phyloP scores from a whole-genome alignment of 2,888 invertebrate species.

The Acleris literana region DNA sequence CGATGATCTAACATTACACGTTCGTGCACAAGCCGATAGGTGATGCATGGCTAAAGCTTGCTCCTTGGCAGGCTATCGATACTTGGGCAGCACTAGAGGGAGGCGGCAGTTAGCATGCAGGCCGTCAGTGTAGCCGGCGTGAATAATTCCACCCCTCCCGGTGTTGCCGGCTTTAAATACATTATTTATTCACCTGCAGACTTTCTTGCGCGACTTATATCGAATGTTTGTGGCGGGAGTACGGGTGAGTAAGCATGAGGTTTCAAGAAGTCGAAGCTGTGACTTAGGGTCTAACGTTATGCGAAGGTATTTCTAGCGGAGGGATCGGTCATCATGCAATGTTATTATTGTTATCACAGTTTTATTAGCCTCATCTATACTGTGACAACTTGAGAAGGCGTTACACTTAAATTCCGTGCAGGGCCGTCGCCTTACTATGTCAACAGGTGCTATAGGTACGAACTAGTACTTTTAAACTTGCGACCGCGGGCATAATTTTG shows the following conservation, averaged over 20 bases:
- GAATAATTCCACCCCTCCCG: slow-evolving; percentile 59
- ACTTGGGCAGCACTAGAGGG: slow-evolving; percentile 35
- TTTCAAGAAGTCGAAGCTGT: too few species aligned
- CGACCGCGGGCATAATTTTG: background rate
- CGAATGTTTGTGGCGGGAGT: slow-evolving; percentile 14
- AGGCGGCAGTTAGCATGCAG: slow-evolving; percentile 50
- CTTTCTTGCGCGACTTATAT: slow-evolving; percentile 38
- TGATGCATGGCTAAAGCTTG: background rate
- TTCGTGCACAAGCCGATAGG: background rate
- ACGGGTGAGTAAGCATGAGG: background rate
- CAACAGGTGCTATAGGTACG: too few species aligned
- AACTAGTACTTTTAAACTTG: too few species aligned
- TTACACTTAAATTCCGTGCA: too few species aligned
- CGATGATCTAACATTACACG: background rate
- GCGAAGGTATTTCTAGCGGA: too few species aligned
- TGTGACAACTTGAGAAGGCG: too few species aligned
- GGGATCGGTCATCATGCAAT: too few species aligned
- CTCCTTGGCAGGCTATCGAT: slow-evolving; percentile 40
- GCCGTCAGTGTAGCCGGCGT: slow-evolving; percentile 58
- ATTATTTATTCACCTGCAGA: slow-evolving; percentile 58
- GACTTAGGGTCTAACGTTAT: too few species aligned
- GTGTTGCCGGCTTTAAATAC: slow-evolving; percentile 47
- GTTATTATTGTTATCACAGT: too few species aligned
- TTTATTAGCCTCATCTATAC: too few species aligned
- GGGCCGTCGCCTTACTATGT: too few species aligned